phyloP scores from a whole-genome alignment of 2,888 invertebrate genomes.

The Conus canariensis region DNA sequence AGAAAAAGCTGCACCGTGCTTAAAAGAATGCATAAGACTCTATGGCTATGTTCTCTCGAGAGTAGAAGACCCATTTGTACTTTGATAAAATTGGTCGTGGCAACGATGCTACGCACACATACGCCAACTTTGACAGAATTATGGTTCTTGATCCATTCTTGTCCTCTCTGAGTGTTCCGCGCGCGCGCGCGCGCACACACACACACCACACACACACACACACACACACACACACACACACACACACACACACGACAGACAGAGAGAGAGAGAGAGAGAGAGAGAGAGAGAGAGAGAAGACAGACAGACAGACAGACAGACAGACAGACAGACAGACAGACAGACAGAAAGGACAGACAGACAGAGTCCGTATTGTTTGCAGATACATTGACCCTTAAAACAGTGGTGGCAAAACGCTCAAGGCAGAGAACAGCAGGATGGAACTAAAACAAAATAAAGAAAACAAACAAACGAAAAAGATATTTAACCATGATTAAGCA shows the following conservation, averaged over 20 bases:
- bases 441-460: no score
- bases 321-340: background rate
- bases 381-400: background rate
- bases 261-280: background rate
- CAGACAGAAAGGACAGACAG: background rate
- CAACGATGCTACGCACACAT: background rate
- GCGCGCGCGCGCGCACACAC: background rate
- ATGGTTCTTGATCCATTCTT: no score
- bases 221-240: background rate
- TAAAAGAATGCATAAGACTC: no score
- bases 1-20: no score
- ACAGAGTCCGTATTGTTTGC: background rate
- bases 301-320: background rate
- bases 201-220: background rate
- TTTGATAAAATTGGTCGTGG: no score
- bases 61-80: no score
- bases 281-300: background rate
- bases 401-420: no score
- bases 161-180: no score
- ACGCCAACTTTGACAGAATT: background rate
- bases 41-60: no score
- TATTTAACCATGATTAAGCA: no score
- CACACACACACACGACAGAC: background rate
- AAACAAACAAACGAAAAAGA: no score
- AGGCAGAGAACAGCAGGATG: no score